These are phyloP conservation scores for Anoura caudifer DNA, from an alignment of 2,113 vertebrate species.

Conservation along the genomic window DNA sequence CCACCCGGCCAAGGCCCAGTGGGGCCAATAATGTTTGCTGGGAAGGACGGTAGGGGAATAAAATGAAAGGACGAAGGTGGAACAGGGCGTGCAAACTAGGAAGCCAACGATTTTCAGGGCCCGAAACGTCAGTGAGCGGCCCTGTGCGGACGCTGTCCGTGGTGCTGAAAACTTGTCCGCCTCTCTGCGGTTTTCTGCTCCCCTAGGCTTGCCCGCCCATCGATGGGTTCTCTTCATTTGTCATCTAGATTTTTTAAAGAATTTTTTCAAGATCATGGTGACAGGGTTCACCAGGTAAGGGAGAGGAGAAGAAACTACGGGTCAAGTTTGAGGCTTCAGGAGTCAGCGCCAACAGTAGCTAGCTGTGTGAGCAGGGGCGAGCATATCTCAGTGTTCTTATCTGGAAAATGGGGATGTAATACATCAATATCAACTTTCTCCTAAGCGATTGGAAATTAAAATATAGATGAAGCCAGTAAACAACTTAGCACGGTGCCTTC, in stretches of 20 bases:
- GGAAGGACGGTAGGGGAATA: background rate
- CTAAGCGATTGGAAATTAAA: background rate
- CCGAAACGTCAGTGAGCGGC: background rate
- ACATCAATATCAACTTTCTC: background rate
- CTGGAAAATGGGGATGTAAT: background rate
- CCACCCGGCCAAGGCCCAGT: no score
- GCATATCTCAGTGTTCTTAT: background rate
- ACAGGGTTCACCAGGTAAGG: background rate
- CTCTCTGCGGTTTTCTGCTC: background rate
- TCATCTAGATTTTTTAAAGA: background rate
- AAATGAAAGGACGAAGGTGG: background rate
- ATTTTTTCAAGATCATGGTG: background rate
- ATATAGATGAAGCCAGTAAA: background rate
- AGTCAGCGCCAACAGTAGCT: background rate
- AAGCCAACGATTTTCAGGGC: background rate
- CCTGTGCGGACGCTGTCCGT: background rate
- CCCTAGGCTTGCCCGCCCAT: background rate
- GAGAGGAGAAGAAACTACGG: background rate
- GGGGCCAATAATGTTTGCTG: background rate
- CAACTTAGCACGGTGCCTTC: background rate
- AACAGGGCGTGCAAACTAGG: background rate
- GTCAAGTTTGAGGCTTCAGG: background rate
- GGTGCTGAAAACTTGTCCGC: slow-evolving; percentile 53
- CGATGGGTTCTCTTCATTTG: background rate
- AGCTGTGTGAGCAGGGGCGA: background rate